phyloP scores from a whole-genome alignment of 2,113 vertebrate species.

The Labrus mixtus region DNA sequence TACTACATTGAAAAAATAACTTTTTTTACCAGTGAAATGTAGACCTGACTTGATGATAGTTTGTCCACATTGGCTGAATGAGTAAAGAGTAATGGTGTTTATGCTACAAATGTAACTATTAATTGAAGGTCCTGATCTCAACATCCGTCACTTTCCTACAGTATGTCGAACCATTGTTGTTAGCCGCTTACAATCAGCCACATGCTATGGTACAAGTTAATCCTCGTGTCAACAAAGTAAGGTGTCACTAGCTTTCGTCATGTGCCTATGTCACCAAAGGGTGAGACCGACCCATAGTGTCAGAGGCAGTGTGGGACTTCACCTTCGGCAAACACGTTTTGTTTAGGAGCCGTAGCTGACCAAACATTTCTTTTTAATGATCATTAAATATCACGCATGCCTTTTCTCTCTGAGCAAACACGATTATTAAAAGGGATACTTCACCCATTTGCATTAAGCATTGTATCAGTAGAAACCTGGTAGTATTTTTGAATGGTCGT shows the following conservation, averaged over 20 bases:
- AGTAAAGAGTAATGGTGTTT: constrained; percentile 23
- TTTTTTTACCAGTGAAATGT: no score
- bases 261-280: constrained; percentile 26
- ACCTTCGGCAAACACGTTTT: constrained; percentile 70
- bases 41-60: no score
- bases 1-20: no score
- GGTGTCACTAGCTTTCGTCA: constrained; percentile 44
- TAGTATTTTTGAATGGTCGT: no score
- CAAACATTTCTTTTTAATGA: constrained; percentile 53
- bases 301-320: constrained; percentile 49
- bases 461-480: no score
- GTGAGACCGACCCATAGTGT: constrained; percentile 26
- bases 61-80: not conserved
- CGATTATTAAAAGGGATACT: constrained; percentile 63
- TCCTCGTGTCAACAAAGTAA: constrained; percentile 55
- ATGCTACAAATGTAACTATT: constrained; percentile 18
- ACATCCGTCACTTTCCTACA: constrained; percentile 46
- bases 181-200: constrained; percentile 25
- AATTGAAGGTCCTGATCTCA: not conserved
- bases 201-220: constrained; percentile 34
- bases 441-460: no score
- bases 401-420: constrained; percentile 68
- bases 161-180: constrained; percentile 51
- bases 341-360: constrained; percentile 27
- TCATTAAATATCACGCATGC: constrained; percentile 52